Base-by-base conservation (phyloP, 2,797 vertebrate species). In the Muraenolepis orangiensis region DNA sequence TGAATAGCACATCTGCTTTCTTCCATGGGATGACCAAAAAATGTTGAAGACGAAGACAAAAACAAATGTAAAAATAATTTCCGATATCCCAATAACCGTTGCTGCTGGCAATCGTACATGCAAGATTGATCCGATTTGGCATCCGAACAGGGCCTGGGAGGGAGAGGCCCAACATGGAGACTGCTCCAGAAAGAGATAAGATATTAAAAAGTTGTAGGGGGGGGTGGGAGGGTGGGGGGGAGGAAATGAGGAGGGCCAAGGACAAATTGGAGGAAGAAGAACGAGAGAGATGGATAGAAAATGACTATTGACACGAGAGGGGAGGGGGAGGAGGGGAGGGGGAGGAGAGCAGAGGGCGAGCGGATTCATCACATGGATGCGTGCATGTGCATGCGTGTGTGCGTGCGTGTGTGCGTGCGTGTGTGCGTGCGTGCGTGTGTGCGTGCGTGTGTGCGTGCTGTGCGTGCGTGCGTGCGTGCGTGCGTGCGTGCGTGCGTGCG, bases 211-310 rank as follows among this genome's bases (percentile, higher is more conserved):
- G 78, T 32, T 72, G 71, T 57, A 70, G 68, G 70, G 74, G 72
- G 26, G n/a, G n/a, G n/a, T n/a, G n/a, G n/a, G n/a, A n/a, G n/a
- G n/a, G n/a, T n/a, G n/a, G n/a, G n/a, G 61, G 23, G 5, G 28
- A 77, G 74, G 76, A 82, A 82, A 85, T 46, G 80, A 75, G 71
- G 46, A 61, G 74, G 68, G 74, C 40, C 66, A 20, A 73, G 74
- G 38, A 80, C 66, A 76, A 81, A 84, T 77, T 66, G 30, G 57
- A 80, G 70, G 66, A 80, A 80, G 77, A 74, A 69, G 71, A 74
- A 72, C 69, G 71, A 83, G 83, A 87, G 77, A 76, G 77, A 88
- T 91, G 84, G 85, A 77, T 69, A 82, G 76, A 84, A 88, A 92
- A 91, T 88, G 74, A 85, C 79, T 78, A 84, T 57, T 82, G 89